These are phyloP conservation scores for Stenotaenia linearis DNA, from an alignment of 2,888 invertebrate species.

Conservation along the genomic window DNA sequence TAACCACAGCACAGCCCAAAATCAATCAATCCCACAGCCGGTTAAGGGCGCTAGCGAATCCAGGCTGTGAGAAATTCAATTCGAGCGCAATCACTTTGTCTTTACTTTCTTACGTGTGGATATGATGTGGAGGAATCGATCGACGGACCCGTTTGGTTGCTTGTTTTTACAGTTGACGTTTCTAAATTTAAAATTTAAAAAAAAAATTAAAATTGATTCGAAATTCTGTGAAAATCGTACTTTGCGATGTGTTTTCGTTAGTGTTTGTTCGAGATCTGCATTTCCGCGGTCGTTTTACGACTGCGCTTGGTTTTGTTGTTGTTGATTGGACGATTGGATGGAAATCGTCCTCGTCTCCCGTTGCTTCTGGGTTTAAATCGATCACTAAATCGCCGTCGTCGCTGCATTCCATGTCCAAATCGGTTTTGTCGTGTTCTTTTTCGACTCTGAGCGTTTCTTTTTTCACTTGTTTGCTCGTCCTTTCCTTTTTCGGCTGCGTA, in stretches of 20 bases:
- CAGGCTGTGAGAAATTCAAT: neutral
- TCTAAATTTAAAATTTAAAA: too few species aligned
- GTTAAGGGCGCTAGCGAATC: neutral
- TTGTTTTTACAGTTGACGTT: too few species aligned
- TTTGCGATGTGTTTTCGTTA: too few species aligned
- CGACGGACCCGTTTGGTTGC: too few species aligned
- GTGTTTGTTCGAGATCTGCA: neutral
- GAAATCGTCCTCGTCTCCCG: neutral
- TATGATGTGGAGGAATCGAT: neutral
- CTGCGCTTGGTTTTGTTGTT: too few species aligned
- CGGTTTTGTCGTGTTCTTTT: neutral
- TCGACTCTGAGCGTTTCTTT: neutral
- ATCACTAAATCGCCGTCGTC: constrained; percentile 33
- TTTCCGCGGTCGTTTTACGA: neutral
- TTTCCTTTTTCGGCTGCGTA: constrained; percentile 32
- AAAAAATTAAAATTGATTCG: too few species aligned
- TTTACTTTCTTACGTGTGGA: neutral
- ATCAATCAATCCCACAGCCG: too few species aligned
- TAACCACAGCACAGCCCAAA: too few species aligned
- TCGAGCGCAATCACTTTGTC: neutral
- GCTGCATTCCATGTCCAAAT: constrained; percentile 22
- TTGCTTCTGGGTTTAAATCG: constrained; percentile 24
- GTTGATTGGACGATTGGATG: too few species aligned
- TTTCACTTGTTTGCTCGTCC: neutral
- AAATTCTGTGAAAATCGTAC: too few species aligned